phyloP scores from a whole-genome alignment of 2,797 vertebrate species.

The Anabas testudineus region DNA sequence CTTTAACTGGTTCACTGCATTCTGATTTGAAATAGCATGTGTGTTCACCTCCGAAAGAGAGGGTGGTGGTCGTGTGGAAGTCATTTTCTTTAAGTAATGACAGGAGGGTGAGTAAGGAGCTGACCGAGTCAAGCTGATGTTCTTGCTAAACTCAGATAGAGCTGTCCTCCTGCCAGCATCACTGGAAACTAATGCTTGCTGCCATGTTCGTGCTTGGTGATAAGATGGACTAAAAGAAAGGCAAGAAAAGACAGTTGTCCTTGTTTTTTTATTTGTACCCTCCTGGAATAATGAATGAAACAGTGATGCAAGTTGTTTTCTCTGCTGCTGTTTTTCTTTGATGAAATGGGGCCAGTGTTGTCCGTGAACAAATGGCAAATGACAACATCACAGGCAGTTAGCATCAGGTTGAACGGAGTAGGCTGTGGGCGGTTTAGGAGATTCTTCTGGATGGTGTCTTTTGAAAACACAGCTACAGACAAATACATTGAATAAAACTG shows the following conservation, averaged over 20 bases:
- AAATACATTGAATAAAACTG: conserved; percentile 38
- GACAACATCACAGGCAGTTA: conserved; percentile 73
- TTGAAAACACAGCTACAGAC: conserved; percentile 27
- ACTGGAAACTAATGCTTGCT: conserved; percentile 48
- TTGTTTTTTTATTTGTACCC: conserved; percentile 5
- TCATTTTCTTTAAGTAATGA: conserved; percentile 39
- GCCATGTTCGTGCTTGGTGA: conserved; percentile 42
- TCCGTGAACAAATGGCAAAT: conserved; percentile 69
- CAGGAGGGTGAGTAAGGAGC: conserved; percentile 42
- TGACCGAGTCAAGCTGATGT: conserved; percentile 67
- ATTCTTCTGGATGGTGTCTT: conserved; percentile 53
- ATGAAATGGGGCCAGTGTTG: conserved; percentile 28
- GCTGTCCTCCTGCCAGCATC: conserved; percentile 55
- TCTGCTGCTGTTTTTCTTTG: conserved; percentile 28
- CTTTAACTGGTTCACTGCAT: conserved; percentile 2
- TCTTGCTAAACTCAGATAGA: conserved; percentile 63
- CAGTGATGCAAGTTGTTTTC: conserved; percentile 20
- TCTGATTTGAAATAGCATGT: conserved; percentile 9
- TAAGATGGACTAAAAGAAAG: conserved; percentile 50
- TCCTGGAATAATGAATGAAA: conserved; percentile 27
- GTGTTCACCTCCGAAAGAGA: conserved; percentile 38
- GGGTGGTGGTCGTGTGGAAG: conserved; percentile 16
- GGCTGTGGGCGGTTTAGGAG: conserved; percentile 46
- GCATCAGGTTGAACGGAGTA: conserved; percentile 59
- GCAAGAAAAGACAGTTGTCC: conserved; percentile 33